Percentiles rank a stretch among this genome's conserved stretches.
These are phyloP conservation scores for Myiozetetes cayanensis DNA, from an alignment of 2,113 vertebrate species.

Conservation along the genomic window DNA sequence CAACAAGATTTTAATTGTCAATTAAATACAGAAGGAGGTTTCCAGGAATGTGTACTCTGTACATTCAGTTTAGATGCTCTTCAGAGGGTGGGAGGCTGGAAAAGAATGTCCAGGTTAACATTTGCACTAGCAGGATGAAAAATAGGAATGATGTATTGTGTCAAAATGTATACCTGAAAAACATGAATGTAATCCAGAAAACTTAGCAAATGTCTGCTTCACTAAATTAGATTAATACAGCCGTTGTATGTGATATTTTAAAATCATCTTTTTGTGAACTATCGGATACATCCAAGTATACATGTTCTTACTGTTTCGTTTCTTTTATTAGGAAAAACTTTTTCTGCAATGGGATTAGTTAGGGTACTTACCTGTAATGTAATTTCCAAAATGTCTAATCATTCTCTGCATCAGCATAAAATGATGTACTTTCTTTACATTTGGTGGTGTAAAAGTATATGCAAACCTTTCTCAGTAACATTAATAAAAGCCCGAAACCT, in stretches of 20 bases:
- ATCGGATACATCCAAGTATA: not conserved
- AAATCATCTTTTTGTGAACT: not conserved
- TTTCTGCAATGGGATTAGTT: not conserved
- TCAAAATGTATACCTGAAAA: not conserved
- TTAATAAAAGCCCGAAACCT: not conserved
- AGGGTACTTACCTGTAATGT: not conserved
- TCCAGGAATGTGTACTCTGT: not conserved
- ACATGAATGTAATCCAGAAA: not conserved
- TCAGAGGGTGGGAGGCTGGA: not conserved
- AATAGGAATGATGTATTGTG: not conserved
- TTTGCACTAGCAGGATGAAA: not conserved
- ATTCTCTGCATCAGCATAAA: not conserved
- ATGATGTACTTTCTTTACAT: not conserved
- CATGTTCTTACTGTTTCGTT: not conserved
- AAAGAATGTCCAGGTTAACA: not conserved
- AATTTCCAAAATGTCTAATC: not conserved
- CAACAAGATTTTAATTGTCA: not conserved
- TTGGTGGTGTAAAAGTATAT: not conserved
- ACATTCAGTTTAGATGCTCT: not conserved
- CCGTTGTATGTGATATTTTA: not conserved
- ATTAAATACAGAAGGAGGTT: not conserved
- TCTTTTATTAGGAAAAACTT: not conserved
- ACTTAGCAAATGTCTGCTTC: not conserved
- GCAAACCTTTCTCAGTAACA: not conserved
- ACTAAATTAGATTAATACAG: not conserved